Base-by-base conservation (phyloP, 2,113 vertebrate genomes). In the Corythaeola cristata region DNA sequence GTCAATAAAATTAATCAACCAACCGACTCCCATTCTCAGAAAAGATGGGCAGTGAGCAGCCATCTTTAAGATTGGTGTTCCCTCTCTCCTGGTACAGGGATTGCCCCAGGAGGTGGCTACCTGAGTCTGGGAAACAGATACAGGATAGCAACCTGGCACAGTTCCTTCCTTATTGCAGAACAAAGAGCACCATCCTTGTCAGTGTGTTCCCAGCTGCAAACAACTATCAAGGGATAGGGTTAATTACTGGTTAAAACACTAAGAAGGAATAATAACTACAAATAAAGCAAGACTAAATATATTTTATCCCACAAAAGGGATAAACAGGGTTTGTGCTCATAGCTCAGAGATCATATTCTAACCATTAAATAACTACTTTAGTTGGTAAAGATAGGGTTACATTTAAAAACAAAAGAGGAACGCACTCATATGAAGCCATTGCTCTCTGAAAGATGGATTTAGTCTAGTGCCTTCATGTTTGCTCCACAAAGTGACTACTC, bases 271-370 rank as follows among this genome's bases (percentile, higher is more conserved):
- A 95, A 62, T 45, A 91, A 67, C 67, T 81, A 87, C 78, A 94
- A 96, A 97, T 80, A 62, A 77, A 88, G 58, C 39, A 95, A 89
- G 59, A n/a, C 71, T 89, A 83, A 96, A 96, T 79, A 82, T 87
- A 89, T 95, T 96, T 91, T 69, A 87, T 82, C 41, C 92, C 86
- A 93, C 80, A 82, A 87, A 93, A 92, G 19, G 85, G 74, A 92
- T 77, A 94, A 95, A 76, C 35, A 91, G 33, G 49, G 67, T 84
- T 89, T 84, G 59, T 83, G 41, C 21, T 82, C 66, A 37, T 69
- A 87, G 69, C 84, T 83, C 37, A 62, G 52, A 71, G 87, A 79
- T 88, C 9, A 4, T 85, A 67, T 93, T 91, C 63, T 83, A 85
- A 96, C 74, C 81, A 89, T 93, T 85, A 84, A 87, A 88, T 73